Base-by-base conservation (phyloP, 2,888 invertebrate genomes). In the Callyntrura sp. region DNA sequence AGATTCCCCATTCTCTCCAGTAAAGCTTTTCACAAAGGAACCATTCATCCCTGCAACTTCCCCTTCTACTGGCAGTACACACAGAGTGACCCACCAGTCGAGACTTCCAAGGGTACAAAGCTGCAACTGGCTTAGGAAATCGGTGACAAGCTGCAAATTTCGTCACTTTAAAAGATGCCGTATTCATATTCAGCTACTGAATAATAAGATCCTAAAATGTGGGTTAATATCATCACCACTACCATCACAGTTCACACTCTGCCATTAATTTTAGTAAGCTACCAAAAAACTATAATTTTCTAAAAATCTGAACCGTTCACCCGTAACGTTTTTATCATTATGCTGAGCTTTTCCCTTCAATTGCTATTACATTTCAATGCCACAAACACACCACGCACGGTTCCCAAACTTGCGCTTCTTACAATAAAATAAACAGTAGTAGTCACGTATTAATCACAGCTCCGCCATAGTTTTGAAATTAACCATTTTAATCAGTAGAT, bases 141-240 rank as follows among this genome's bases (percentile, higher is more conserved):
- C 60, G 79, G 43, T 60, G 51, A 8, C 43, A 20, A 1, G 17
- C 0, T 20, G 60, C 79, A 23, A 57, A 60, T 12, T 57, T 79
- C 1, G 79, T 17, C 3, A 79, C 60, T 20, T 60, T 79, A 17
- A 55, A 57, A n/a, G 35, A 12, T 14, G 60, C 25, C 20, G 60
- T 60, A 60, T 60, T 79, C 79, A 79, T 79, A 17, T 57, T 57
- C 51, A n/a, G 11, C 43, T 11, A 70, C 25, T 28, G 25, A 12
- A 25, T 28, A 65, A 65, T 28, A 12, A 65, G 2, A 25, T 14
- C 62, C 25, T 14, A 65, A n/a, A n/a, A n/a, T n/a, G n/a, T 28
- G 5, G 14, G 12, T 12, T 28, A 0, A n/a, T 25, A 28, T 28
- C 62, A 65, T 65, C 25, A 65, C 62, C 62, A 14, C 51, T 28